A percentile compares a stretch with the other conserved stretches of the same genome.
These are phyloP conservation scores for Drosophila fungiperda DNA, from an alignment of 2,888 invertebrate genomes.

Conservation along the genomic window DNA sequence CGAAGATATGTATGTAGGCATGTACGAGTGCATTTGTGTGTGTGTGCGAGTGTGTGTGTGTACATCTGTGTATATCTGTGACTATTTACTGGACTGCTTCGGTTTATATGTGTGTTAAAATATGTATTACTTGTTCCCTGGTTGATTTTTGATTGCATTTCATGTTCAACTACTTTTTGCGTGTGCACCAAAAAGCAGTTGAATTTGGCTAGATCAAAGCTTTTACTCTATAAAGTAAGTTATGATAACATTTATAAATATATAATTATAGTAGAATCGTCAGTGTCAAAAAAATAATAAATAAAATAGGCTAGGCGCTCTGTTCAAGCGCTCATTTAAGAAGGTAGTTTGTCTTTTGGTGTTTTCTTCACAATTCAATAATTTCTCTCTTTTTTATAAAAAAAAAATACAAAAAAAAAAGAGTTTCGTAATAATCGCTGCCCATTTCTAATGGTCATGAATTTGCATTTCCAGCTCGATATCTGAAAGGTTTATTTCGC, in stretches of 20 bases:
- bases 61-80: slow-evolving; percentile 8
- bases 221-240: slow-evolving; percentile 40
- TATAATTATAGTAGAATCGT: slow-evolving; percentile 69
- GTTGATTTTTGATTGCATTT: slow-evolving; percentile 43
- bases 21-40: slow-evolving; percentile 47
- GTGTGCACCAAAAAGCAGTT: slow-evolving; percentile 36
- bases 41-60: slow-evolving; percentile 43
- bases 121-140: slow-evolving; percentile 66
- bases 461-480: slow-evolving; percentile 90
- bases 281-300: slow-evolving; percentile 57
- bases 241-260: slow-evolving; percentile 39
- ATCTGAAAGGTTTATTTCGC: slow-evolving; percentile 90
- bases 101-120: slow-evolving; percentile 36
- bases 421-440: slow-evolving; percentile 3
- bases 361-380: slow-evolving; percentile 50
- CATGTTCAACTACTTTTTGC: slow-evolving; percentile 49
- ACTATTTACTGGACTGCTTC: slow-evolving; percentile 45
- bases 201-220: slow-evolving; percentile 54
- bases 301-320: slow-evolving; percentile 26
- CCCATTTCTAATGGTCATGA: slow-evolving; percentile 85
- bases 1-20: slow-evolving; percentile 66
- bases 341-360: slow-evolving; percentile 74
- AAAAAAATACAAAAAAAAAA: slow-evolving; percentile 1
- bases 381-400: slow-evolving; percentile 11
- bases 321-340: slow-evolving; percentile 38